A percentile compares a stretch with the other conserved stretches of the same genome.
Evolutionary conservation across 30 jellyfish, hydroid and myxozoan species (phyloP).

Genomic region (Pelagia noctiluca): DNA sequence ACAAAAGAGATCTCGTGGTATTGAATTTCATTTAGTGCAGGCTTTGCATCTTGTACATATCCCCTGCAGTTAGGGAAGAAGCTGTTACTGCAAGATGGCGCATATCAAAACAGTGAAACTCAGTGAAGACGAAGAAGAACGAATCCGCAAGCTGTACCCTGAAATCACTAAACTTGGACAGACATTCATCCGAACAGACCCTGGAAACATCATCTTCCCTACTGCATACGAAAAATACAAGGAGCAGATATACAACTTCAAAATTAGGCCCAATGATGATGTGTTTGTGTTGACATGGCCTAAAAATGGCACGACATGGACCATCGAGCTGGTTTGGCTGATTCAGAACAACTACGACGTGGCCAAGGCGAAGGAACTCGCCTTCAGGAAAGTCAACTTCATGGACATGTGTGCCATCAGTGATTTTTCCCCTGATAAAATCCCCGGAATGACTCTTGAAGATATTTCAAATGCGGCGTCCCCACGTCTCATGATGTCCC

Average conservation of each 20-base stretch:
- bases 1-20: too few relatives aligned
- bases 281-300: conserved; percentile 25
- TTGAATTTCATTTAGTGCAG: too few relatives aligned
- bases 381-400: too few relatives aligned
- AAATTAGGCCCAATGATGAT: conserved; percentile 8
- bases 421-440: too few relatives aligned
- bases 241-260: conserved; percentile 5
- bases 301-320: conserved; percentile 57
- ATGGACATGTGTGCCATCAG: too few relatives aligned
- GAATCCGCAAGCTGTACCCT: not conserved
- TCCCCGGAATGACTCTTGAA: too few relatives aligned
- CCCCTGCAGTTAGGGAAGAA: too few relatives aligned
- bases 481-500: conserved; percentile 27
- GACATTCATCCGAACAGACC: conserved; percentile 1
- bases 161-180: not conserved
- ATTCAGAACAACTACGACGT: conserved; percentile 23
- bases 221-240: conserved; percentile 6
- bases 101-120: conserved; percentile 1
- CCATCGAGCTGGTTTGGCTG: conserved; percentile 50
- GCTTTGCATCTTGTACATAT: too few relatives aligned
- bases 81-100: too few relatives aligned
- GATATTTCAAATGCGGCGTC: not conserved
- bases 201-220: not conserved
- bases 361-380: too few relatives aligned
- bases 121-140: not conserved